Evolutionary conservation across 2,113 vertebrate species (phyloP), one percentile per base, ranked within the genome.

Genomic region (Poeciliopsis prolifica): DNA sequence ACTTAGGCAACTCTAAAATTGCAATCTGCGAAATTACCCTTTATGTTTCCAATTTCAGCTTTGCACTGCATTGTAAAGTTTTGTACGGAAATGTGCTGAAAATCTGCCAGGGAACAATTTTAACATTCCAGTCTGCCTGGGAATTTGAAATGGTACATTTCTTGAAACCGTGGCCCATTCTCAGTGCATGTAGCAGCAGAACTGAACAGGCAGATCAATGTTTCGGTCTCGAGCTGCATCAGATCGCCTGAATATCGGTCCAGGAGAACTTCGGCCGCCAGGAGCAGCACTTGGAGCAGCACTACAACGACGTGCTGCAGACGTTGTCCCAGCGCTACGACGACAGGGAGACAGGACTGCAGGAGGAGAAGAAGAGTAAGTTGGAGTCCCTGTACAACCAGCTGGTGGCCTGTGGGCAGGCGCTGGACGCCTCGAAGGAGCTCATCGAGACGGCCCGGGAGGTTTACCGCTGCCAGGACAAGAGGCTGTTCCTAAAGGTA

Each of bases 201-300:
- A 48, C 44, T 48, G 19, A 10, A n/a, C 24, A 58, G 11, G 24
- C 22, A 58, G 51, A 58, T 58, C 24, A 10, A n/a, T n/a, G 51
- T n/a, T 7, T 10, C 8, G n/a, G 51, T 9, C 22, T 58, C 7
- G 0, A 58, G 10, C 22, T 11, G 22, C 64, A 33, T 62, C 4
- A 15, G 61, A 51, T 35, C 54, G 8, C 67, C 12, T 15, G n/a
- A 44, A 28, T 71, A 61, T 44, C 14, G 60, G 13, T 93, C 19
- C 93, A 99, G 98, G 98, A 99, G 92, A 98, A 98, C 77, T 98
- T 98, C 81, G 96, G 95, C 51, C 96, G 95, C 65, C 96, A 96
- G 67, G 97, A 99, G 87, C 95, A 99, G 86, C 96, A 97, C 89
- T 90, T 98, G 26, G 97, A 99, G 91, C 95, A 94, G 48, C 96